Evolutionary conservation across 2,113 vertebrate genomes (phyloP), one percentile per base, ranked within the genome.

Genomic region (Anthoscopus minutus): DNA sequence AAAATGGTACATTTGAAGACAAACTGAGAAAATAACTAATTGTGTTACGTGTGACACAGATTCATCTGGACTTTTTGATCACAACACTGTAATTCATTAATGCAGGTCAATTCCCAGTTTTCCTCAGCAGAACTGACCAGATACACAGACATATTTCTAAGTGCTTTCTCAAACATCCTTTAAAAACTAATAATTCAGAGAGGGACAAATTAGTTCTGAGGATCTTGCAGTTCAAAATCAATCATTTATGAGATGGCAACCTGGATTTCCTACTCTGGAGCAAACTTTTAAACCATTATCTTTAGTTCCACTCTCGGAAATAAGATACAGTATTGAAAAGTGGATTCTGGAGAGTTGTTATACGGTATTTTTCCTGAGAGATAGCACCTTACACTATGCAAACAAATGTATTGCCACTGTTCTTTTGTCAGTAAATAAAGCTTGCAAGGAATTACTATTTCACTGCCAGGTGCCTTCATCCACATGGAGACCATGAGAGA

Each of bases 21-120:
- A 97, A 97, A 96, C 94, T 97, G 97, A 98, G 97, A 98, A 97
- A 92, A 95, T 96, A 95, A 96, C 97, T 97, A 96, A 97, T 97
- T 96, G 94, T 89, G 96, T 96, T 96, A 90, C 61, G 31, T 72
- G 17, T 60, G 95, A 91, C 93, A 89, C 89, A 91, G 33, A 84
- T 90, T 95, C 89, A 94, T 96, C 94, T 96, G 94, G 93, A 96
- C 79, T 95, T 93, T 79, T 88, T 80, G 93, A 93, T 96, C 88
- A 83, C 91, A 91, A 96, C 5, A 35, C n/a, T 77, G 57, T 30
- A 50, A 92, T 93, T 93, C 96, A 94, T 95, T 94, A 95, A 93
- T 96, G 64, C 81, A 78, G 93, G 90, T 94, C 87, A 30, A 40
- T 88, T 51, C 94, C 91, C 74, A 89, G 91, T 88, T 96, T 79